Conservation (phyloP, 1,140 invertebrate genomes). For the Calycopis cecrops region DNA sequence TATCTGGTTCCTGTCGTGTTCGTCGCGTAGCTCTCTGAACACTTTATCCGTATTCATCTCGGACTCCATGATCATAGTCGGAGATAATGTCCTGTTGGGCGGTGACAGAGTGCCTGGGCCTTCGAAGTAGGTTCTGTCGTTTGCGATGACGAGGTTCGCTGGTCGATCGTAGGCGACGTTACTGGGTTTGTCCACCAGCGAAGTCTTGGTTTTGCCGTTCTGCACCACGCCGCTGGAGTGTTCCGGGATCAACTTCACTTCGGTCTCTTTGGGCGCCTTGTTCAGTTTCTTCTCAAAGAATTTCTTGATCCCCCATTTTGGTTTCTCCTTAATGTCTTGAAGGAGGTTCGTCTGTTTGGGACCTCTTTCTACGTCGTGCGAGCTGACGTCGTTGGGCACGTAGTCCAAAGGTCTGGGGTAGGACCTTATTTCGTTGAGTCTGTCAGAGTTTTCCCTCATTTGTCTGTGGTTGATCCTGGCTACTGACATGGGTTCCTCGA, state of each 20-base stretch:
- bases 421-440: constrained; percentile 54
- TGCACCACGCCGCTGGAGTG: constrained; percentile 30
- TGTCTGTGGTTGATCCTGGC: constrained; percentile 40
- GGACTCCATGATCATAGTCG: constrained; percentile 63
- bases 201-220: constrained; percentile 41
- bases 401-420: constrained; percentile 81
- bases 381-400: constrained; percentile 84
- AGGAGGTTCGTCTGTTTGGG: constrained; percentile 62
- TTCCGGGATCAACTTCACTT: constrained; percentile 71
- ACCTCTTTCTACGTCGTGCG: constrained; percentile 74
- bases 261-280: constrained; percentile 63
- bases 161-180: constrained; percentile 51
- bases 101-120: constrained; percentile 64
- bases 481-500: constrained; percentile 53
- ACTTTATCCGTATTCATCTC: constrained; percentile 54
- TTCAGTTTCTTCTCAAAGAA: constrained; percentile 57
- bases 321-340: constrained; percentile 60
- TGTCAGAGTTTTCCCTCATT: constrained; percentile 43
- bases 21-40: constrained; percentile 60
- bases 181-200: constrained; percentile 46
- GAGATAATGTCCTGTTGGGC: constrained; percentile 63
- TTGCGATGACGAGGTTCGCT: constrained; percentile 48
- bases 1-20: constrained; percentile 50
- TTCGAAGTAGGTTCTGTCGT: constrained; percentile 48
- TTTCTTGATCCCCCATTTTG: constrained; percentile 58